A percentile compares a stretch with the other conserved stretches of the same genome.
phyloP scores from a whole-genome alignment of 2,888 invertebrate genomes.

The Lasiommata megera region DNA sequence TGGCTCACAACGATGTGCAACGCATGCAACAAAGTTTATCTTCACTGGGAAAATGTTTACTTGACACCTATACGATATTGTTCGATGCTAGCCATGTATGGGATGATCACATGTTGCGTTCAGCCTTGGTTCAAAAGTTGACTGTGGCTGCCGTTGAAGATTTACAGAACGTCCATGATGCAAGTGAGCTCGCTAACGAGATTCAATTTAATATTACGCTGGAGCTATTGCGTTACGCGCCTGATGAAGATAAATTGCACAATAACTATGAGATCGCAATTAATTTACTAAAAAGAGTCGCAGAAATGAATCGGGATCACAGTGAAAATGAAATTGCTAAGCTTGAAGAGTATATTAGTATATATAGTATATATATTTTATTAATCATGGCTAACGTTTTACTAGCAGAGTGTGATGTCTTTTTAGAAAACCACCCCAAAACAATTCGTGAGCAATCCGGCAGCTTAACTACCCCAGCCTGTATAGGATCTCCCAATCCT shows the following conservation, averaged over 20 bases:
- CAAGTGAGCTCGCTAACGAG: slow-evolving; percentile 54
- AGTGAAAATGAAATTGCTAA: slow-evolving; percentile 52
- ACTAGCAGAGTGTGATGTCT: slow-evolving; percentile 57
- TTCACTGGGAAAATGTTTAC: slow-evolving; percentile 54
- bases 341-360: slow-evolving; percentile 56
- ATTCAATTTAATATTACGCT: slow-evolving; percentile 53
- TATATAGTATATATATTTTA: too few relatives aligned
- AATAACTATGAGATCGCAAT: slow-evolving; percentile 43
- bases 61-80: slow-evolving; percentile 53
- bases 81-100: slow-evolving; percentile 61
- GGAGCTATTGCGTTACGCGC: slow-evolving; percentile 51
- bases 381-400: slow-evolving; percentile 47
- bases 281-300: slow-evolving; percentile 46
- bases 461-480: slow-evolving; percentile 25
- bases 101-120: slow-evolving; percentile 61
- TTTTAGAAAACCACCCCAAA: slow-evolving; percentile 57
- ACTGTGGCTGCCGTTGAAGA: slow-evolving; percentile 67
- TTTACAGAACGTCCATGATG: slow-evolving; percentile 56
- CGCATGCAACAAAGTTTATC: slow-evolving; percentile 53
- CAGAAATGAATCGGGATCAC: slow-evolving; percentile 51
- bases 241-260: slow-evolving; percentile 56
- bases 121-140: slow-evolving; percentile 57
- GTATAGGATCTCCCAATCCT: slow-evolving; percentile 27
- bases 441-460: slow-evolving; percentile 11
- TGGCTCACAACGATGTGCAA: slow-evolving; percentile 37